phyloP scores from a whole-genome alignment of 2,113 vertebrate genomes.

The Numida meleagris region DNA sequence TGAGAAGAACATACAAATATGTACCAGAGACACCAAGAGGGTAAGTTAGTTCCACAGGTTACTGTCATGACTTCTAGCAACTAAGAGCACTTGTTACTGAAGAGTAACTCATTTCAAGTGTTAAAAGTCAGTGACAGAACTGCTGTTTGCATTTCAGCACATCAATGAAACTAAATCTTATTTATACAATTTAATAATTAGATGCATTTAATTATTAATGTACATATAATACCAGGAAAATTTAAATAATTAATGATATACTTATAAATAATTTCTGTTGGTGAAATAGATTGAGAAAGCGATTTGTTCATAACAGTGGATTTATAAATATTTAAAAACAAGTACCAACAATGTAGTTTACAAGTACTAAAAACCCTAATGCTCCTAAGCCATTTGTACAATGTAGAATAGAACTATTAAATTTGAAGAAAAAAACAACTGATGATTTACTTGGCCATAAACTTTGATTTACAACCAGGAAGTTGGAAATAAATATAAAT shows the following conservation, averaged over 20 bases:
- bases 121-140: constrained; percentile 66
- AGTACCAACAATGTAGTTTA: constrained; percentile 66
- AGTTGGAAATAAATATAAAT: constrained; percentile 21
- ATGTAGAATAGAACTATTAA: constrained; percentile 41
- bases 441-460: background rate
- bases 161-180: constrained; percentile 79
- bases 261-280: constrained; percentile 85
- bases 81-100: background rate
- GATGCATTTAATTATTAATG: constrained; percentile 83
- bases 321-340: constrained; percentile 80
- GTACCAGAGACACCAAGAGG: background rate
- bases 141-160: constrained; percentile 77
- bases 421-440: constrained; percentile 35
- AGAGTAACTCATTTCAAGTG: constrained; percentile 37
- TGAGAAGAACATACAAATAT: background rate
- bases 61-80: background rate
- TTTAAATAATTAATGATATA: constrained; percentile 81
- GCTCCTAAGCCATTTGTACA: constrained; percentile 50
- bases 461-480: constrained; percentile 42
- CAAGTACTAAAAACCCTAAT: constrained; percentile 68
- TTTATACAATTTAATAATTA: constrained; percentile 84
- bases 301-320: constrained; percentile 79
- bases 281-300: constrained; percentile 82
- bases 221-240: constrained; percentile 81
- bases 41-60: background rate